Base-by-base conservation (phyloP, 2,113 vertebrate species). In the Laticauda colubrina region DNA sequence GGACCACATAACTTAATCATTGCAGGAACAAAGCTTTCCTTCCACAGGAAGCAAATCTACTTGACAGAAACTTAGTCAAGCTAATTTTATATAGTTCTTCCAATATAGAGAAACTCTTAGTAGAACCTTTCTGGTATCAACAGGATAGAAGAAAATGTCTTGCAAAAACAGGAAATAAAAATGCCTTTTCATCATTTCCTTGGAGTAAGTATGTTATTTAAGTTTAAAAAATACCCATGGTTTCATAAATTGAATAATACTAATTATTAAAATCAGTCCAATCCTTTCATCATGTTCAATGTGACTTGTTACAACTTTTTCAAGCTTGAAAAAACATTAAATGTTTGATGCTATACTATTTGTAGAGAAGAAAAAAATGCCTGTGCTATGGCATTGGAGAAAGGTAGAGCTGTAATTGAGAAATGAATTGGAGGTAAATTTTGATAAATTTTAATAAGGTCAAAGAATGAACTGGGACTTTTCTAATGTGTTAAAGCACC, bases 121-220 rank as follows among this genome's bases (percentile, higher is more conserved):
- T 14, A 39, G 81, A 95, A 93, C 11, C 1, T 90, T 89, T 85
- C 69, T 88, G 51, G 89, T 69, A 85, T 45, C 57, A 48, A 53
- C 55, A 55, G 61, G 51, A 4, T 69, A 34, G 29, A 4, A 85
- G 43, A 93, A 23, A 15, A 45, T 51, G 20, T 54, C 45, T 92
- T 53, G 10, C 26, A n/a, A 69, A 69, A 45, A 26, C 21, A 34
- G 87, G 29, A 51, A 20, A 53, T 15, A 9, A 48, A 57, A 51
- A 15, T 89, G 87, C 23, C 51, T 56, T 81, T 45, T 85, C 29
- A 29, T 48, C 24, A 8, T 45, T 10, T n/a, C n/a, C 24, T 29
- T 85, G 24, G 23, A 3, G 51, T 53, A 20, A 89, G 12, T 51
- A 89, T 21, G 24, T 48, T 85, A 39, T 20, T 89, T 59, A 85